These are phyloP conservation scores for Mastomys natalensis DNA, from an alignment of 2,113 vertebrate genomes.

Conservation along the genomic window DNA sequence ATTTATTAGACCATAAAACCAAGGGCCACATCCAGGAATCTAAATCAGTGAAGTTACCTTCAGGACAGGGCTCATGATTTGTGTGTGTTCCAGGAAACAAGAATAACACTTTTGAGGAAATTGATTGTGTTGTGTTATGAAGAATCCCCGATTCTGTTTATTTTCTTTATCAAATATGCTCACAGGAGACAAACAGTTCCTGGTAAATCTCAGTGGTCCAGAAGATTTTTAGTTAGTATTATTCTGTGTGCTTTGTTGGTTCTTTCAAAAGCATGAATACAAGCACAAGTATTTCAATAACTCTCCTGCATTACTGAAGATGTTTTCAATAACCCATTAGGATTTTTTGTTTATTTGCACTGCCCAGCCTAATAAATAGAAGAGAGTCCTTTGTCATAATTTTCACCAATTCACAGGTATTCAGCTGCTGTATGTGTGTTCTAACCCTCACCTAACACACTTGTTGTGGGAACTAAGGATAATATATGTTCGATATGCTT, in stretches of 20 bases:
- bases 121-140: neutral
- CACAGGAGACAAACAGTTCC: neutral
- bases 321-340: neutral
- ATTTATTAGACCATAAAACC: neutral
- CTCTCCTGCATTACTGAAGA: neutral
- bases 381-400: neutral
- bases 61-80: neutral
- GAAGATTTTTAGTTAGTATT: neutral
- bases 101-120: neutral
- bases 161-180: neutral
- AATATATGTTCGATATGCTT: neutral
- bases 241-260: neutral
- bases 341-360: neutral
- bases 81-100: neutral
- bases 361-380: neutral
- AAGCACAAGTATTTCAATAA: neutral
- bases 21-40: neutral
- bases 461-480: neutral
- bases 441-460: neutral
- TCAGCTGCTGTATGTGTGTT: neutral
- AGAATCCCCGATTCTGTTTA: neutral
- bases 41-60: neutral
- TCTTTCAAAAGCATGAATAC: neutral
- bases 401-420: neutral
- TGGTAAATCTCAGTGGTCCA: neutral